Evolutionary conservation across 2,113 vertebrate species (phyloP).

Genomic region (Paramisgurnus dabryanus): DNA sequence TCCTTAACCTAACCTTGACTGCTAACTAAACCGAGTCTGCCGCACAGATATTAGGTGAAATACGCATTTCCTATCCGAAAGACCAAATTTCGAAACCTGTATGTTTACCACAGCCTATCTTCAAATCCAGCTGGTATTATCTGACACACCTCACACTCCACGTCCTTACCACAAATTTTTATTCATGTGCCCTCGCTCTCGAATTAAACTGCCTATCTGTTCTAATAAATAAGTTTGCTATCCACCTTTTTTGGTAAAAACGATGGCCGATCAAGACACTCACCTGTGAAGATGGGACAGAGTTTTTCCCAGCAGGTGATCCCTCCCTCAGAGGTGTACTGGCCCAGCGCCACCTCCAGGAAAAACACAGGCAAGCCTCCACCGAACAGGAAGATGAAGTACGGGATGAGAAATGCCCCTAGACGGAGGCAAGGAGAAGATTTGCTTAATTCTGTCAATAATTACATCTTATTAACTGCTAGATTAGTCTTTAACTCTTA

Average conservation of each 20-base stretch:
- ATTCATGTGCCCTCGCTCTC: not conserved
- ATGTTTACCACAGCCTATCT: not conserved
- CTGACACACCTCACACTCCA: not conserved
- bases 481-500: constrained; percentile 23
- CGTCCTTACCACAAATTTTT: not conserved
- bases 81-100: not conserved
- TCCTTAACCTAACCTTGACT: not conserved
- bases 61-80: not conserved
- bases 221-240: not conserved
- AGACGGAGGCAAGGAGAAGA: constrained; percentile 35
- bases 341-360: constrained; percentile 95
- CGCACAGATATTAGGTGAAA: not conserved
- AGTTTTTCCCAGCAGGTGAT: constrained; percentile 99
- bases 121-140: constrained; percentile 26
- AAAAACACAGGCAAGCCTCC: constrained; percentile 98
- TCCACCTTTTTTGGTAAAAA: not conserved
- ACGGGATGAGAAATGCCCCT: constrained; percentile 99
- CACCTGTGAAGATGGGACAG: constrained; percentile 96
- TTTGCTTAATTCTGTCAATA: constrained; percentile 20
- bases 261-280: constrained; percentile 55
- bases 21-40: not conserved
- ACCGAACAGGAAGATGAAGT: constrained; percentile 99
- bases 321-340: constrained; percentile 98
- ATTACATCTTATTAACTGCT: constrained; percentile 23
- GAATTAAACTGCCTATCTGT: not conserved